Evolutionary conservation across 2,797 vertebrate genomes (phyloP).

Genomic region (Siniperca obscura): DNA sequence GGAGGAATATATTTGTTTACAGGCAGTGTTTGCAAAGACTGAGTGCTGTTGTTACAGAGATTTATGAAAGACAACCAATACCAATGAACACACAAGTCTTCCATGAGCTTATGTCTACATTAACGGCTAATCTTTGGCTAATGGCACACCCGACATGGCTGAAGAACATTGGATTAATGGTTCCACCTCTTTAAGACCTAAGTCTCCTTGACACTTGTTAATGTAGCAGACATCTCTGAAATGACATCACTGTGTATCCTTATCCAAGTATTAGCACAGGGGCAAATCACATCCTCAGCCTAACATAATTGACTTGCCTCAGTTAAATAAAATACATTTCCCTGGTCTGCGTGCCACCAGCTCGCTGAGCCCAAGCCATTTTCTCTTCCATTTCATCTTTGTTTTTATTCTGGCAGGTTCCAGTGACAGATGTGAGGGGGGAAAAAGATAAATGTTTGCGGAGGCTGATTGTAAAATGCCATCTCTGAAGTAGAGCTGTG

Average conservation of each 20-base stretch:
- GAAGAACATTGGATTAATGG: constrained; percentile 67
- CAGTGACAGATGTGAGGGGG: constrained; percentile 44
- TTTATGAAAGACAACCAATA: constrained; percentile 34
- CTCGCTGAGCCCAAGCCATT: constrained; percentile 54
- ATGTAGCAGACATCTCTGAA: constrained; percentile 53
- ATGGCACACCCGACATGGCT: constrained; percentile 46
- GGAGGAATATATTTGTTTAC: constrained; percentile 14
- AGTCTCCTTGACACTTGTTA: constrained; percentile 64
- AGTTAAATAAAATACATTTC: constrained; percentile 71
- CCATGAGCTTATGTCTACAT: constrained; percentile 52
- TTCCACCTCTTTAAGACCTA: constrained; percentile 63
- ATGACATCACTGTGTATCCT: constrained; percentile 53
- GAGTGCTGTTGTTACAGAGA: constrained; percentile 15
- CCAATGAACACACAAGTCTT: constrained; percentile 28
- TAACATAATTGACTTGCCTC: constrained; percentile 67
- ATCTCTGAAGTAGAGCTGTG: constrained; percentile 84
- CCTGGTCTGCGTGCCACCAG: constrained; percentile 50
- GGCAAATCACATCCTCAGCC: constrained; percentile 64
- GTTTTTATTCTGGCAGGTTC: constrained; percentile 54
- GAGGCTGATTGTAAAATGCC: constrained; percentile 86
- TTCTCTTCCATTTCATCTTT: constrained; percentile 61
- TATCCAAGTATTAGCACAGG: constrained; percentile 56
- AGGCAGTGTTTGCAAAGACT: constrained; percentile 1
- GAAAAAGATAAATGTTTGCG: constrained; percentile 80
- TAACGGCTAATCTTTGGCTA: constrained; percentile 55